Base-by-base conservation (phyloP, 2,113 vertebrate genomes). In the Anoplopoma fimbria region DNA sequence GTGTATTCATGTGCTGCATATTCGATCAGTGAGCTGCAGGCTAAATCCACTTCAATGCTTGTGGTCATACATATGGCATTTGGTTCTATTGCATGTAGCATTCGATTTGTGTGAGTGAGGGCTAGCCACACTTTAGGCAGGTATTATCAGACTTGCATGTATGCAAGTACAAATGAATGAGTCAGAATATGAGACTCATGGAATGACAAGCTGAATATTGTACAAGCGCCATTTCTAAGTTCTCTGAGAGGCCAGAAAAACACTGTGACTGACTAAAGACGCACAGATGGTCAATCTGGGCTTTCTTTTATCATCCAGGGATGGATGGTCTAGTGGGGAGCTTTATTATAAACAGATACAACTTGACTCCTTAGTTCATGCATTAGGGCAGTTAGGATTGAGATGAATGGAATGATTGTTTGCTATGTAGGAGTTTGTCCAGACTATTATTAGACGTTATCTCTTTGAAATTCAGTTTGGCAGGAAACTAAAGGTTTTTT, bases 401-500 rank as follows among this genome's bases (percentile, higher is more conserved):
- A 63, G 42, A 85, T 71, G 49, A 75, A 82, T 47, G 51, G 33
- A 9, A 12, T 17, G 36, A 69, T 49, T 49, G 70, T 72, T 79
- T 68, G 70, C 45, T 17, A 72, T 71, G 51, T 57, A 62, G 53
- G 61, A 69, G 77, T 27, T 57, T 63, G 36, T 76, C 55, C 29
- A 51, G 67, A 38, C 67, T 38, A 12, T 62, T 12, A 25, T 71
- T 36, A 65, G 10, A 72, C 64, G 71, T 79, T 60, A 61, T 36
- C 27, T 60, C 67, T 68, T 33, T 70, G 15, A 79, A 85, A 61
- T 34, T 42, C 69, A 23, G 49, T 82, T 70, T 75, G 49, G 45
- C 21, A 53, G 62, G 36, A 64, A 57, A 71, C 14, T 3, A 23
- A 17, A 25, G 38, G 12, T 25, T 60, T 60, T 63, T 33, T 70